These are phyloP conservation scores for Drosophila kohkoa DNA, from an alignment of 1,140 invertebrate genomes.

Conservation along the genomic window DNA sequence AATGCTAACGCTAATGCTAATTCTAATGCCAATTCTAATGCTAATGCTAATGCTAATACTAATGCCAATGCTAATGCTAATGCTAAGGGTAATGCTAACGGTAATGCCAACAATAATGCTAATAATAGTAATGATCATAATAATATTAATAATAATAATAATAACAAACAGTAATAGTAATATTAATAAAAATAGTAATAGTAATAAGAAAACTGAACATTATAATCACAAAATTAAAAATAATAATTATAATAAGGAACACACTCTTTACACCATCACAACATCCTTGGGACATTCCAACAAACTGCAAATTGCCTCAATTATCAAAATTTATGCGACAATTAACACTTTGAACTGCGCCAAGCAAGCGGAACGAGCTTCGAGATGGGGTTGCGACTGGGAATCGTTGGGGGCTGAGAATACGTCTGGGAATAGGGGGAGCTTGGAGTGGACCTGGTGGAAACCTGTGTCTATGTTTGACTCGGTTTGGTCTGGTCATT, in stretches of 20 bases:
- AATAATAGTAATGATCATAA: background rate
- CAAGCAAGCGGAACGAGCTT: constrained; percentile 32
- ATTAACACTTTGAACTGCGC: constrained; percentile 77
- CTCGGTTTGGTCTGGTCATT: constrained; percentile 40
- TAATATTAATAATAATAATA: constrained; percentile 7
- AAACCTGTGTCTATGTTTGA: constrained; percentile 24
- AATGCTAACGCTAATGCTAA: background rate
- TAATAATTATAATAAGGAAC: background rate
- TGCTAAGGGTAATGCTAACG: background rate
- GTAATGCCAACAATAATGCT: background rate
- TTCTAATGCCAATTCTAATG: background rate
- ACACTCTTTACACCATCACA: background rate
- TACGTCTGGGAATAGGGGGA: background rate
- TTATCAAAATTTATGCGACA: constrained; percentile 74
- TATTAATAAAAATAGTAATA: background rate
- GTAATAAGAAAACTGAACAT: background rate
- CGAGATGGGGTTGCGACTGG: background rate
- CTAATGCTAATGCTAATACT: background rate
- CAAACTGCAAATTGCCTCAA: constrained; percentile 49
- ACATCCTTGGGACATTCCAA: constrained; percentile 21
- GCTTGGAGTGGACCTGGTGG: constrained; percentile 2
- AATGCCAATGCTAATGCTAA: background rate
- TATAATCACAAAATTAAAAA: background rate
- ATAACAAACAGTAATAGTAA: background rate
- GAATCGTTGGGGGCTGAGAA: background rate